phyloP scores from a whole-genome alignment of 2,797 vertebrate genomes.

The Mus spretus region DNA sequence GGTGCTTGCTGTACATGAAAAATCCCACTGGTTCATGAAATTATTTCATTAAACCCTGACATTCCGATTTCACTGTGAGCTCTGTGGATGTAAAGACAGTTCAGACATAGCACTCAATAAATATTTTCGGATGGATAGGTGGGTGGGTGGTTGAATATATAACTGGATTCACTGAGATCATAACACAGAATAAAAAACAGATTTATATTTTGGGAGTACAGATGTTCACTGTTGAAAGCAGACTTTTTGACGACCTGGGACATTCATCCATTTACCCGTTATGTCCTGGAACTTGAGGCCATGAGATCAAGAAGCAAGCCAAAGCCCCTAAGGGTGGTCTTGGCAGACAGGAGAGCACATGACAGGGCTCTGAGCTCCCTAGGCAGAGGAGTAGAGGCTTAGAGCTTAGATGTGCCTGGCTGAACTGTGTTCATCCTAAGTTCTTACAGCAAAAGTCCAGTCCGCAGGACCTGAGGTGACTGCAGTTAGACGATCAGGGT shows the following conservation, averaged over 20 bases:
- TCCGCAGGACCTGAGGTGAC: too few relatives aligned
- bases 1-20: too few relatives aligned
- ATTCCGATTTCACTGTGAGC: neutral
- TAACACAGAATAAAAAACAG: too few relatives aligned
- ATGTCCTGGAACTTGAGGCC: fast-evolving
- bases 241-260: neutral
- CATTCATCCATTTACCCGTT: fast-evolving
- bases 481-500: too few relatives aligned
- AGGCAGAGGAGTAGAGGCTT: neutral
- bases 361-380: too few relatives aligned
- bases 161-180: neutral
- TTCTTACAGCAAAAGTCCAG: too few relatives aligned
- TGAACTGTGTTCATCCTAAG: too few relatives aligned
- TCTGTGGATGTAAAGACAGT: neutral
- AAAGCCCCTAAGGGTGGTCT: too few relatives aligned
- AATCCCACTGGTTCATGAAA: neutral
- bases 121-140: neutral
- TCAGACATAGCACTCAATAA: neutral
- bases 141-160: neutral
- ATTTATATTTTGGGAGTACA: fast-evolving
- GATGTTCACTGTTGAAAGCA: neutral
- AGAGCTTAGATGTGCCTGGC: neutral
- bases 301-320: neutral
- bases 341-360: neutral
- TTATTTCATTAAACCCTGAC: neutral